Percentiles rank a stretch among this genome's conserved stretches.
Evolutionary conservation across 2,113 vertebrate species (phyloP).

Genomic region (Toxotes jaculatrix): DNA sequence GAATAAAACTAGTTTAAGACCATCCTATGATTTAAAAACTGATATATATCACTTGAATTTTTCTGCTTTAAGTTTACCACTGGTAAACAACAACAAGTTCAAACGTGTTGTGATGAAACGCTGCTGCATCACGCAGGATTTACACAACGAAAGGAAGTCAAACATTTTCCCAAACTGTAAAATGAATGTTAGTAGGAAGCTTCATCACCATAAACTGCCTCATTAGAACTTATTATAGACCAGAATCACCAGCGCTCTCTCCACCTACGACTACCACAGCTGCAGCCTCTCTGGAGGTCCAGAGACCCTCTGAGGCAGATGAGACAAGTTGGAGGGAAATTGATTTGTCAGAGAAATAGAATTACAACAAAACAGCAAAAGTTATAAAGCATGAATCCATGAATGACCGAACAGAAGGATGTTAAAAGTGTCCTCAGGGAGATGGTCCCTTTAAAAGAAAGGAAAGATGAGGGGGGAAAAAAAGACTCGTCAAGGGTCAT

Average conservation of each 20-base stretch:
- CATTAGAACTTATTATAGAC: too few relatives aligned
- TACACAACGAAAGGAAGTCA: too few relatives aligned
- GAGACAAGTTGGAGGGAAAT: conserved; percentile 5
- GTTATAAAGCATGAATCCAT: conserved; percentile 17
- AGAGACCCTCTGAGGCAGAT: not conserved
- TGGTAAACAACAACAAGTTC: too few relatives aligned
- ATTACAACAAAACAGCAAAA: conserved; percentile 19
- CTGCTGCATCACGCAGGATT: too few relatives aligned
- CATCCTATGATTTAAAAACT: not conserved
- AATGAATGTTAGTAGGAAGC: too few relatives aligned
- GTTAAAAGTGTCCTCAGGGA: conserved; percentile 1
- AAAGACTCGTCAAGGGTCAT: conserved; percentile 24
- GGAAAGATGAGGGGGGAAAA: not conserved
- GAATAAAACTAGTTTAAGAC: not conserved
- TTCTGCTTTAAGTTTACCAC: too few relatives aligned
- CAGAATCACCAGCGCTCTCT: not conserved
- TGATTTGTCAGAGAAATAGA: conserved; percentile 34
- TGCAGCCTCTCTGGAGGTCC: conserved; percentile 5
- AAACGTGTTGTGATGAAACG: too few relatives aligned
- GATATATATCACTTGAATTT: not conserved
- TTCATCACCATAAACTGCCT: too few relatives aligned
- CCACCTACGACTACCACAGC: not conserved
- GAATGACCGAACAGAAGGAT: conserved; percentile 2
- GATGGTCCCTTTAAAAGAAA: conserved; percentile 3
- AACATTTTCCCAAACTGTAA: too few relatives aligned